Base-by-base conservation (phyloP, 1,140 invertebrate species). In the Drosophila murphyi region DNA sequence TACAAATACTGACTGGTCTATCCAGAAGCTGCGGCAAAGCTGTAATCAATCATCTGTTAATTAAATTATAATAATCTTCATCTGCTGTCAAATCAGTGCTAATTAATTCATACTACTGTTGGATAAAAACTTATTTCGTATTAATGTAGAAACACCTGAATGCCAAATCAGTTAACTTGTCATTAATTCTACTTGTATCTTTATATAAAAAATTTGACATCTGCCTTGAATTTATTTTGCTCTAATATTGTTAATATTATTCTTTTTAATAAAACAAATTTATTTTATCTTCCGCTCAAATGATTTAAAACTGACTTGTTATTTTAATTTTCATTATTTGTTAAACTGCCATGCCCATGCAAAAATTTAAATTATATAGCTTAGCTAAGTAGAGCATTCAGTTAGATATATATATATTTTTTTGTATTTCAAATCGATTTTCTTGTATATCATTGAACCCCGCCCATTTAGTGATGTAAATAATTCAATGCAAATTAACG, bases 401-500 rank as follows among this genome's bases (percentile, higher is more conserved):
- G n/a, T 3, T 4, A 45, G 0, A 45, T 3, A 20, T 20, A 20
- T 20, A 35, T 39, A 20, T 32, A 12, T 29, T 2, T 57, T 55
- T 52, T 65, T 31, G 32, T 39, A 57, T 65, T 56, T 57, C 7
- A 35, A 65, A 65, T 32, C 35, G 20, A 55, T 63, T 63, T 31
- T 45, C 12, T 20, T 28, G 20, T 6, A 28, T 31, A 47, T 29
- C 2, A 55, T 37, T 37, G 5, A 45, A 32, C 12, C 64, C 41
- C 64, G 54, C 55, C 65, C 34, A 55, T 7, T 41, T 31, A 69
- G 52, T n/a, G 12, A 34, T 50, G 12, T 37, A 20, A n/a, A 31
- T 35, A 55, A 62, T 54, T 70, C 48, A 62, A 55, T 62, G 47
- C 28, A 41, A 62, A 62, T 70, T 54, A 70, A 70, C n/a, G 3